These are phyloP conservation scores for Camponotus fellah DNA, from an alignment of 2,888 invertebrate genomes.

Conservation along the genomic window DNA sequence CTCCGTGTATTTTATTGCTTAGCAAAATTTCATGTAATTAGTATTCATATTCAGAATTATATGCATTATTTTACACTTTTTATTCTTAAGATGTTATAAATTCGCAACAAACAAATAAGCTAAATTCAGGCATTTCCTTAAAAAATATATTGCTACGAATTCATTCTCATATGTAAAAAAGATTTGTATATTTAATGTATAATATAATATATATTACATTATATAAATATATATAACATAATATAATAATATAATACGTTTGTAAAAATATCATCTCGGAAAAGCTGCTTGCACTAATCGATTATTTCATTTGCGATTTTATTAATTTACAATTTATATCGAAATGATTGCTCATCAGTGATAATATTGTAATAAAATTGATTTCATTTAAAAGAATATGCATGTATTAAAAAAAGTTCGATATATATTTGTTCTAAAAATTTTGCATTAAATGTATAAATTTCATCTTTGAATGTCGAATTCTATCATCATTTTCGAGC, in stretches of 20 bases:
- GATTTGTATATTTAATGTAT: not conserved
- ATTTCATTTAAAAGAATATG: not conserved
- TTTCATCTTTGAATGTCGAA: not conserved
- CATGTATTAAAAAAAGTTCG: not conserved
- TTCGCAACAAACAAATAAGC: not conserved
- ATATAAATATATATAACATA: not conserved
- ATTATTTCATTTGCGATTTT: not conserved
- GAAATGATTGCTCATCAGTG: not conserved
- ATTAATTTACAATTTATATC: not conserved
- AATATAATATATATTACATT: not conserved
- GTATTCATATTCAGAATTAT: not conserved
- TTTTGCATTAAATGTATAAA: not conserved
- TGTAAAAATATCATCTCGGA: not conserved
- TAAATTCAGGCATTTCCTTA: not conserved
- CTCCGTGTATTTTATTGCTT: not conserved
- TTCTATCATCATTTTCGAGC: not conserved
- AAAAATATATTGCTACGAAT: not conserved
- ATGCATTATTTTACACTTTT: not conserved
- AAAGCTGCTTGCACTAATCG: not conserved
- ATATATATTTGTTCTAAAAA: not conserved
- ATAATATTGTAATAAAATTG: not conserved
- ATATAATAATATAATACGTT: too few relatives aligned
- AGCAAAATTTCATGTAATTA: not conserved
- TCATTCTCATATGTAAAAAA: not conserved
- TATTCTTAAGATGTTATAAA: not conserved